phyloP scores from a whole-genome alignment of 2,797 vertebrate genomes.

The Iguana delicatissima region DNA sequence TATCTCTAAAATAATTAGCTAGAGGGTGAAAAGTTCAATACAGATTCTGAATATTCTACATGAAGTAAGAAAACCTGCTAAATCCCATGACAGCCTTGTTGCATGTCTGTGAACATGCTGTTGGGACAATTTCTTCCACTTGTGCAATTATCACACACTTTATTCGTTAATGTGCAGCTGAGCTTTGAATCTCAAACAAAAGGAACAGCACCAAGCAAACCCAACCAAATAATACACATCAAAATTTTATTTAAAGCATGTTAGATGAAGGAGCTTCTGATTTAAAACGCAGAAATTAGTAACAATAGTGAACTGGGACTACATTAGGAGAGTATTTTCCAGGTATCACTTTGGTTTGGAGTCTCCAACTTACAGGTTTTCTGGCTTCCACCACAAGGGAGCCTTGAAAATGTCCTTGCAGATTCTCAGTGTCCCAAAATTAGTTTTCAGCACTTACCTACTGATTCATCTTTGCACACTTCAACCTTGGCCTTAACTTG shows the following conservation, averaged over 20 bases:
- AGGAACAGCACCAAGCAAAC: neutral
- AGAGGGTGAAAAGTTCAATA: neutral
- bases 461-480: constrained; percentile 98
- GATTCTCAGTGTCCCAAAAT: neutral
- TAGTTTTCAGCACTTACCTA: constrained; percentile 85
- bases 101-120: too few relatives aligned
- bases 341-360: neutral
- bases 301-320: neutral
- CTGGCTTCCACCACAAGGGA: neutral
- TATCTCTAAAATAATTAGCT: too few relatives aligned
- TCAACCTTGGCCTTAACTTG: constrained; percentile 99
- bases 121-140: too few relatives aligned
- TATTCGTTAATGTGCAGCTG: neutral
- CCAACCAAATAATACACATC: neutral
- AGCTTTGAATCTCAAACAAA: neutral
- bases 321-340: neutral
- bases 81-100: too few relatives aligned
- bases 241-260: neutral
- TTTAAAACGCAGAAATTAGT: neutral
- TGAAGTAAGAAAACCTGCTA: neutral
- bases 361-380: neutral
- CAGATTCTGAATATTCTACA: neutral
- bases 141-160: too few relatives aligned
- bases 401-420: neutral
- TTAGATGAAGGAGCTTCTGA: neutral